Evolutionary conservation across 2,888 invertebrate genomes (phyloP), one percentile per base, ranked within the genome.

Genomic region (Xiphydria camelus): DNA sequence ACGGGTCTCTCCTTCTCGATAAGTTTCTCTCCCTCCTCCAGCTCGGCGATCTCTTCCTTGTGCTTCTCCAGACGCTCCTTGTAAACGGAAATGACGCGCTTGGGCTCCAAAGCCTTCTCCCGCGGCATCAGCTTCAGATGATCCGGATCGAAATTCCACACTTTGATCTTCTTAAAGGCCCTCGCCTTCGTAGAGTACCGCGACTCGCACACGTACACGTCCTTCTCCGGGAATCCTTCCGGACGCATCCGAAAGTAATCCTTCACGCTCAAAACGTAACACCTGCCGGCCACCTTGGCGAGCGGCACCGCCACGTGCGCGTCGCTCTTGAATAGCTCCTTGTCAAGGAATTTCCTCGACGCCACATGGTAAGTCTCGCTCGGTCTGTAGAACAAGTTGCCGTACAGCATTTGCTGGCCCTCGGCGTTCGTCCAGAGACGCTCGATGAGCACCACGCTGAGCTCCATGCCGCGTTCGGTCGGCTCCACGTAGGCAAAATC

Each of bases 141-240:
- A 44, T 84, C 83, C 38, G 80, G 82, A 73, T 77, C 84, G 60
- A 77, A 84, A 62, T 81, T 83, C 88, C 84, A 89, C 51, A 83
- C 84, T 77, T 92, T 93, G 47, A 98, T 93, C 77, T 97, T 97
- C 77, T 94, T 94, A 76, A 98, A 98, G 62, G 87, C 86, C 49
- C 94, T 84, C 23, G 86, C 84, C 61, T 86, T 87, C 0, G 91
- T 87, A 58, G 88, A 90, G 77, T 99, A 99, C 4, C 95, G 83
- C 12, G 93, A 95, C 77, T 99, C 98, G 74, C 98, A 98, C 0
- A 98, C 96, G 69, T 89, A 99, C 1, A 98, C 89, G 76, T 99
- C 96, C 67, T 93, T 92, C 51, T 95, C 94, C 0, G 86, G 82
- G 66, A 91, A 90, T 14, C 89, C 85, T 80, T 91, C 90, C 0